Evolutionary conservation across 2,797 vertebrate species (phyloP).

Genomic region (Cirrhinus molitorella): DNA sequence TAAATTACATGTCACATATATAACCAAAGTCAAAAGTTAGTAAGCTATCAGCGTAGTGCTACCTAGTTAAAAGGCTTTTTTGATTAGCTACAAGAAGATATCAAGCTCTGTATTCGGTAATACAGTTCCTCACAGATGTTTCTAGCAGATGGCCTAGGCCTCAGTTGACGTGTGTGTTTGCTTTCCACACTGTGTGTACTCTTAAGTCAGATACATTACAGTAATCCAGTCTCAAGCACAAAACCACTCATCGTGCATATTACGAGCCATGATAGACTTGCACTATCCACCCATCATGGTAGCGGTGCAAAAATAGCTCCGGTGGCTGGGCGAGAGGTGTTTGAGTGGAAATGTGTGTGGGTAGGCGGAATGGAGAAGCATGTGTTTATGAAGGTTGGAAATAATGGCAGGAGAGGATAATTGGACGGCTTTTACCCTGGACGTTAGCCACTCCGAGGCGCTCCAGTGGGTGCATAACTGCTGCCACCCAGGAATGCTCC

Average conservation of each 20-base stretch:
- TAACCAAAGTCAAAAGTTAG: background rate
- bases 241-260: conserved; percentile 56
- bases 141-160: conserved; percentile 48
- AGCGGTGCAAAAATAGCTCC: conserved; percentile 56
- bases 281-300: conserved; percentile 33
- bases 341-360: conserved; percentile 43
- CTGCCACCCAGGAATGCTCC: conserved; percentile 18
- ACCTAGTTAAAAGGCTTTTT: background rate
- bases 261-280: conserved; percentile 52
- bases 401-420: conserved; percentile 53
- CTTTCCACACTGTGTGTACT: conserved; percentile 42
- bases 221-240: conserved; percentile 57
- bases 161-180: conserved; percentile 6
- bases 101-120: background rate
- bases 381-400: conserved; percentile 55
- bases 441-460: conserved; percentile 50
- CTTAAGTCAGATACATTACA: conserved; percentile 53
- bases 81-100: background rate
- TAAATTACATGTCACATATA: background rate
- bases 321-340: conserved; percentile 29
- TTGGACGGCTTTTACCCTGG: conserved; percentile 55
- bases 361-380: conserved; percentile 39
- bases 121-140: conserved; percentile 40
- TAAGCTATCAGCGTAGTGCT: background rate
- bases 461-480: conserved; percentile 47